Evolutionary conservation across 1,140 invertebrate genomes (phyloP), one percentile per base, ranked within the genome.

Genomic region (Diuraphis noxia): DNA sequence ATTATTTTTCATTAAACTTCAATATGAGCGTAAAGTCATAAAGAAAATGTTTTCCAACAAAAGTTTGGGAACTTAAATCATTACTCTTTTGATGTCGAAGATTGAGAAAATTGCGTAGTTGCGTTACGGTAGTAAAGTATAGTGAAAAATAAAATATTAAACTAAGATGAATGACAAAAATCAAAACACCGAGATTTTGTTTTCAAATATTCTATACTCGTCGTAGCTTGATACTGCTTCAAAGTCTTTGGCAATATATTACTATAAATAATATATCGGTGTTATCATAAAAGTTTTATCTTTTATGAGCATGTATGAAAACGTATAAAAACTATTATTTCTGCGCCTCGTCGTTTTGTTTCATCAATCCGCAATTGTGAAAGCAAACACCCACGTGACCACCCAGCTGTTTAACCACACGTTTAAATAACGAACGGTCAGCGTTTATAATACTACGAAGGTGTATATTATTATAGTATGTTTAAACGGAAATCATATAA

Each of bases 361-460:
- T 88, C 25, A 88, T 63, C 49, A 88, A 72, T 72, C 56, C n/a
- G 30, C 56, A 72, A 88, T 40, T 36, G 86, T 40, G 86, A 88
- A 43, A 88, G 86, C 63, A 63, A 30, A 63, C 52, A 40, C 49
- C 86, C 86, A 88, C 86, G 86, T 63, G 86, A 63, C 86, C 86
- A 63, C 49, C 86, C 49, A n/a, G 25, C 49, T 40, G 86, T 63
- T 85, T 34, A 36, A 85, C 49, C 41, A 34, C 19, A 23, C 30
- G 19, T 34, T 46, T 23, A 85, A 19, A 43, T 30, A 81, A 79
- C 21, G 21, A 81, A 81, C 8, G 38, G 5, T 72, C 7, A 7
- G 36, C 38, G 36, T 41, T 41, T 82, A 40, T 25, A 10, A 40
- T 25, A 10, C 38, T 81, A 81, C 79, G 79, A 81, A 72, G 56